Evolutionary conservation across 2,797 vertebrate genomes (phyloP).

Genomic region (Masticophis lateralis): DNA sequence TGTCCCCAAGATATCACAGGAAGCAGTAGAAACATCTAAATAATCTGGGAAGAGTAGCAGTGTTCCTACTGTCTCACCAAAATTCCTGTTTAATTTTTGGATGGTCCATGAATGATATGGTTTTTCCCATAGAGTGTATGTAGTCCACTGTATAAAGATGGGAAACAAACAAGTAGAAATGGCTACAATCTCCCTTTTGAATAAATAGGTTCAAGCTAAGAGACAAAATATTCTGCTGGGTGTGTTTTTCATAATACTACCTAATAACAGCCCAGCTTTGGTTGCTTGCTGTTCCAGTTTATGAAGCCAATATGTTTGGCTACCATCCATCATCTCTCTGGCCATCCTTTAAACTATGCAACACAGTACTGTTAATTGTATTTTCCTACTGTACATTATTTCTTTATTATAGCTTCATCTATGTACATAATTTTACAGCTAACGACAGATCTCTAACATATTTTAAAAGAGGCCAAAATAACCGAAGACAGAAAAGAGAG

Average conservation of each 20-base stretch:
- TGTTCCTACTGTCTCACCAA: not conserved
- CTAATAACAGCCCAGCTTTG: slow-evolving; percentile 5
- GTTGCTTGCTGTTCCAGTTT: slow-evolving; percentile 5
- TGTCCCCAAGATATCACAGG: not conserved
- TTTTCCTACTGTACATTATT: not conserved
- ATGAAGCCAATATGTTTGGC: not conserved
- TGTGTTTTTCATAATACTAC: not conserved
- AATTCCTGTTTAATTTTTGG: not conserved
- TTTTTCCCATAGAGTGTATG: not conserved
- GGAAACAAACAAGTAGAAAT: not conserved
- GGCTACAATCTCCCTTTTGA: not conserved
- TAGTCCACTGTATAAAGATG: not conserved
- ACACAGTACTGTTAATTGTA: not conserved
- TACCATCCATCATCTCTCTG: not conserved
- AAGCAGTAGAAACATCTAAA: not conserved
- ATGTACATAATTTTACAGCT: not conserved
- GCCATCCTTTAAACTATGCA: not conserved
- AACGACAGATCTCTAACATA: not conserved
- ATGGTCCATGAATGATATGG: not conserved
- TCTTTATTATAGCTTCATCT: not conserved
- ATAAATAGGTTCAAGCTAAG: not conserved
- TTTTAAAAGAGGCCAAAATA: not conserved
- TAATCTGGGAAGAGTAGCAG: not conserved
- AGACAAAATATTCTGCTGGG: not conserved
- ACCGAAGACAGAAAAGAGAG: not conserved